phyloP scores from a whole-genome alignment of 2,113 vertebrate species.

The Uropsilus gracilis region DNA sequence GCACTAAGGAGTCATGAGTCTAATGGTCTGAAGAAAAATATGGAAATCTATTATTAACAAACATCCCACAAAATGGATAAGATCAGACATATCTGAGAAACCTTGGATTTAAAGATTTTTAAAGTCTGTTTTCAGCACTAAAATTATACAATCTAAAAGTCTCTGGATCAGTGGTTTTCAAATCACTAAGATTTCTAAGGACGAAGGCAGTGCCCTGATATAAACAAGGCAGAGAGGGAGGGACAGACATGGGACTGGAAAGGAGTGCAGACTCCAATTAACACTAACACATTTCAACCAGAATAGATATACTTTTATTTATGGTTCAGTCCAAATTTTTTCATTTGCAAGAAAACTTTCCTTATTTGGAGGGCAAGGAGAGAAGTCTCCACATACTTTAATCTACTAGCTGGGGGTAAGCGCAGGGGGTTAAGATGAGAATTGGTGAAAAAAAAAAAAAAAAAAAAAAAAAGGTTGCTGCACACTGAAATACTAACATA shows the following conservation, averaged over 20 bases:
- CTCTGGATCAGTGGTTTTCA: neutral
- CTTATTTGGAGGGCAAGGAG: neutral
- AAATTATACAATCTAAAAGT: neutral
- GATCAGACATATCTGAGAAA: neutral
- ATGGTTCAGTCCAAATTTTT: neutral
- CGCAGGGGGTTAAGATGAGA: neutral
- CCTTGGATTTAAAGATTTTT: neutral
- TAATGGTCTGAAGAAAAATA: neutral
- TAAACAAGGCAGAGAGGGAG: neutral
- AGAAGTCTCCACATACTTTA: neutral
- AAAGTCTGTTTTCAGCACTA: neutral
- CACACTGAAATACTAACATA: neutral
- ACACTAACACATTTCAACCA: neutral
- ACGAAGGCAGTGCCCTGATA: neutral
- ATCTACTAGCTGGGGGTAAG: neutral
- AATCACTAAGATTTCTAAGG: neutral
- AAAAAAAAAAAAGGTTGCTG: neutral
- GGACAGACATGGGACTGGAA: neutral
- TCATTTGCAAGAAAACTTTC: neutral
- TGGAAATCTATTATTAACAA: slow-evolving; percentile 11
- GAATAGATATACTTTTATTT: neutral
- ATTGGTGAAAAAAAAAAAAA: neutral
- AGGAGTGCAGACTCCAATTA: neutral
- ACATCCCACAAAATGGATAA: neutral
- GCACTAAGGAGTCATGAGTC: neutral